A percentile compares a stretch with the other conserved stretches of the same genome.
Evolutionary conservation across 2,888 invertebrate species (phyloP).

Genomic region (Phytoseiulus persimilis): DNA sequence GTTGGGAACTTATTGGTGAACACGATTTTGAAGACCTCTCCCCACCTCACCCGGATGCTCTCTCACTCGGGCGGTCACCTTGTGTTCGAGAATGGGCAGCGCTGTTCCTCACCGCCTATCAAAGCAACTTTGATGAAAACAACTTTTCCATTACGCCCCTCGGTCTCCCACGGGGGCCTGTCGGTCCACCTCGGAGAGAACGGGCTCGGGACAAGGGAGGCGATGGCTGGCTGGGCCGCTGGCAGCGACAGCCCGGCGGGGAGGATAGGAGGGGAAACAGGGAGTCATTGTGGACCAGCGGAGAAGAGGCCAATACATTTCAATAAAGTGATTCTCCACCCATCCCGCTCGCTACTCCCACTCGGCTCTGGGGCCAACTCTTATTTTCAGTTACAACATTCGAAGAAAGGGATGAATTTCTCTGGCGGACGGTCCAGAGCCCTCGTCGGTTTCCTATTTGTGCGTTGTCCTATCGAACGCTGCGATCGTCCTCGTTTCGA

Average conservation of each 20-base stretch:
- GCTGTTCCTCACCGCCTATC: conserved; percentile 24
- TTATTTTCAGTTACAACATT: not conserved
- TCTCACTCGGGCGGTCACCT: not conserved
- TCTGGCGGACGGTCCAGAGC: not conserved
- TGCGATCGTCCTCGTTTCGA: too few species aligned
- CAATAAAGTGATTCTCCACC: conserved; percentile 39
- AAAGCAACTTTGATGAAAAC: conserved; percentile 39
- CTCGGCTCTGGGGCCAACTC: not conserved
- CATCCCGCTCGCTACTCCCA: not conserved
- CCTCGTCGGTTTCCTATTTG: not conserved
- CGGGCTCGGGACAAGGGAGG: not conserved
- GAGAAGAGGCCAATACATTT: conserved; percentile 35
- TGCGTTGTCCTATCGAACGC: too few species aligned
- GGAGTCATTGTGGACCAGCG: conserved; percentile 31
- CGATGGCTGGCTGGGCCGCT: not conserved
- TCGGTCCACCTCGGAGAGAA: not conserved
- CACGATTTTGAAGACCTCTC: not conserved
- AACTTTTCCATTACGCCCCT: conserved; percentile 39
- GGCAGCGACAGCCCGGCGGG: not conserved
- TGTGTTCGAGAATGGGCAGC: not conserved
- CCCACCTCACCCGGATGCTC: not conserved
- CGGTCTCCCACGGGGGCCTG: not conserved
- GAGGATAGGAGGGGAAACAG: not conserved
- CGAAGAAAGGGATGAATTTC: not conserved
- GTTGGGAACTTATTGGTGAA: not conserved